Evolutionary conservation across 1,140 invertebrate genomes (phyloP).

Genomic region (Diuraphis noxia): DNA sequence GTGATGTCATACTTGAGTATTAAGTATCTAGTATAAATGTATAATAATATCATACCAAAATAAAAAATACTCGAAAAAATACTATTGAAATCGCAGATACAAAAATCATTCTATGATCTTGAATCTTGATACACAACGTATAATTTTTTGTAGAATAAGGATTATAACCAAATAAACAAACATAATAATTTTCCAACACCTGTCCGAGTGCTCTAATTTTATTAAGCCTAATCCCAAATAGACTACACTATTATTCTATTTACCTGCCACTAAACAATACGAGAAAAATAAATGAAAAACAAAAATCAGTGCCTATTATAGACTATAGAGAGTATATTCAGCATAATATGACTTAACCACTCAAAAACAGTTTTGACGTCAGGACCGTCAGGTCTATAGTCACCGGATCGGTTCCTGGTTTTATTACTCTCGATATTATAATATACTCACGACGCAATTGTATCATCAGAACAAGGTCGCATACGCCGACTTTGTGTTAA

Average conservation of each 20-base stretch:
- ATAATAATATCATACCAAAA: not conserved
- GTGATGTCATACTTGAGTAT: not conserved
- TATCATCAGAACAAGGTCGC: constrained; percentile 38
- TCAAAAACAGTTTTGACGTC: not conserved
- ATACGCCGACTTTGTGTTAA: not conserved
- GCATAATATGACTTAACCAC: not conserved
- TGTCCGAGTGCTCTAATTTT: not conserved
- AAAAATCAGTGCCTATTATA: not conserved
- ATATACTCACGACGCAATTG: constrained; percentile 1
- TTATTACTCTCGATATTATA: not conserved
- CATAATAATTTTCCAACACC: not conserved
- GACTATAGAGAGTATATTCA: not conserved
- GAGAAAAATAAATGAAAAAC: not conserved
- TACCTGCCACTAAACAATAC: not conserved
- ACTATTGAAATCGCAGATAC: not conserved
- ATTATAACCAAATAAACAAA: not conserved
- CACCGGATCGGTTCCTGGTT: constrained; percentile 16
- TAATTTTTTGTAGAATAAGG: not conserved
- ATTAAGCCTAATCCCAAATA: not conserved
- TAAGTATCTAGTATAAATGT: no score
- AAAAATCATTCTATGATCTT: not conserved
- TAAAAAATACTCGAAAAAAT: not conserved
- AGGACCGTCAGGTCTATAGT: not conserved
- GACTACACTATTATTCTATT: not conserved
- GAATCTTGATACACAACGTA: not conserved